Conservation (phyloP, 2,113 vertebrate genomes). For the Suncus etruscus region DNA sequence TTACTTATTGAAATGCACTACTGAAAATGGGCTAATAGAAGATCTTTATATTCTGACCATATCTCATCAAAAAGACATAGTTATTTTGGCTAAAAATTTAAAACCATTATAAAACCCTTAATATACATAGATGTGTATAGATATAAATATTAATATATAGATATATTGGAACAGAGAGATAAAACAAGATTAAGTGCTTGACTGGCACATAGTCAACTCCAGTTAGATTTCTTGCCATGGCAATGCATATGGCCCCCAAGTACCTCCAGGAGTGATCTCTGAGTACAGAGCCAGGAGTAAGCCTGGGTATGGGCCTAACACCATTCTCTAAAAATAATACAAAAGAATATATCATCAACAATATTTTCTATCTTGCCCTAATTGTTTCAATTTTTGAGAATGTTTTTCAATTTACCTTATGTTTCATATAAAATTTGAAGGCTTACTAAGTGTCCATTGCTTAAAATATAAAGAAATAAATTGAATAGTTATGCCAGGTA, state of each 20-base stretch:
- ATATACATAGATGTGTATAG: no score
- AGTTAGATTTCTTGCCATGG: no score
- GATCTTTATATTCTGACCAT: neutral
- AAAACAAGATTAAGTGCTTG: no score
- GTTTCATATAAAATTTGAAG: neutral
- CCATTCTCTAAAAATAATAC: neutral
- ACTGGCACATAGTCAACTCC: no score
- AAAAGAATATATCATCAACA: neutral
- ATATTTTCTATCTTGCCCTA: slow-evolving; percentile 53
- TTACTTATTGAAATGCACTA: neutral
- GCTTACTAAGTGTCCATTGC: neutral
- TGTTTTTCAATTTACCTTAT: slow-evolving; percentile 1
- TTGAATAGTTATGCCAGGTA: neutral
- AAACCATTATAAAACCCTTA: neutral
- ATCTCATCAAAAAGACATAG: neutral
- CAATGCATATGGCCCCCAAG: no score
- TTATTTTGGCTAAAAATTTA: slow-evolving; percentile 20
- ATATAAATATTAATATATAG: no score
- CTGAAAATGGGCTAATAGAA: neutral
- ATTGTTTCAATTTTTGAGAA: slow-evolving; percentile 16
- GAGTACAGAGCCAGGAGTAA: no score
- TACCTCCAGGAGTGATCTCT: no score
- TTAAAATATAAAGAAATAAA: neutral
- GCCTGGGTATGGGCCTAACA: no score
- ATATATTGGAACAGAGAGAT: no score